A percentile compares a stretch with the other conserved stretches of the same genome.
Evolutionary conservation across 2,888 invertebrate genomes (phyloP).

Genomic region (Empis livida): DNA sequence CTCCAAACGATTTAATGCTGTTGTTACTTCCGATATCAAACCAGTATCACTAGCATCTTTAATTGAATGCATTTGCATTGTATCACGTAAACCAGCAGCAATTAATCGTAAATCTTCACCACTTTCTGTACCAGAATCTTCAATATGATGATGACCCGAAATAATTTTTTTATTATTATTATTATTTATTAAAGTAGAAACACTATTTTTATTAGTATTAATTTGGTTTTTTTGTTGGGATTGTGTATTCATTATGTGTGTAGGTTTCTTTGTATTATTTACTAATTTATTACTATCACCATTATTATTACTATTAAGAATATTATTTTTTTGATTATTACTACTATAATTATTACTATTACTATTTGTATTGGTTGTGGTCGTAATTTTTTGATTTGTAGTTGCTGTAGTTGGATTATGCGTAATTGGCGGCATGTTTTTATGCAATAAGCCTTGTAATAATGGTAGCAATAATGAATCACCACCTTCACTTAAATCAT

Average conservation of each 20-base stretch:
- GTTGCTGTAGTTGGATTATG: constrained; percentile 10
- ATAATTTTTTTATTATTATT: not conserved
- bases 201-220: not conserved
- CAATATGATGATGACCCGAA: constrained; percentile 31
- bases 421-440: constrained; percentile 21
- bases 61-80: constrained; percentile 40
- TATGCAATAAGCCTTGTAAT: constrained; percentile 50
- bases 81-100: constrained; percentile 38
- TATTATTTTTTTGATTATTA: constrained; percentile 20
- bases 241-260: not conserved
- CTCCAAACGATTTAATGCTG: constrained; percentile 60
- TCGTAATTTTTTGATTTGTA: constrained; percentile 16
- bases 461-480: constrained; percentile 42
- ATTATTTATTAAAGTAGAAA: constrained; percentile 17
- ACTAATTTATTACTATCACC: constrained; percentile 7
- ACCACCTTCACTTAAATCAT: constrained; percentile 10
- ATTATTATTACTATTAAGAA: constrained; percentile 19
- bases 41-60: constrained; percentile 39
- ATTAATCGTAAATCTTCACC: constrained; percentile 52
- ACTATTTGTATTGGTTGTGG: constrained; percentile 10
- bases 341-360: constrained; percentile 17
- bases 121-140: constrained; percentile 55
- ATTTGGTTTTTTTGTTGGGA: not conserved
- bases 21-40: constrained; percentile 62
- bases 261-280: constrained; percentile 3